phyloP scores from a whole-genome alignment of 2,797 vertebrate species.

The Leptoclinus maculatus region DNA sequence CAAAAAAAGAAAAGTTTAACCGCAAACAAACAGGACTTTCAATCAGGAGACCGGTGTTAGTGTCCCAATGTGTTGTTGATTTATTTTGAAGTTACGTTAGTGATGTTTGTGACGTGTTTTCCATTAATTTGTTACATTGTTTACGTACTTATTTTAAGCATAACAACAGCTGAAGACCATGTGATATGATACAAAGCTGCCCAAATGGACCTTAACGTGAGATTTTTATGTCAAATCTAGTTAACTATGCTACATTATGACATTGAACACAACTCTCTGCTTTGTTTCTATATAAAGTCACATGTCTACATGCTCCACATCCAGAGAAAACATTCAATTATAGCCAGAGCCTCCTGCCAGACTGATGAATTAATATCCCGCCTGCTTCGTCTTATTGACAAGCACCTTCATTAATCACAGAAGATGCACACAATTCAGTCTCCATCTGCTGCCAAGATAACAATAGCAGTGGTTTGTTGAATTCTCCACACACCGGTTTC shows the following conservation, averaged over 20 bases:
- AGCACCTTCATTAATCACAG: slow-evolving; percentile 74
- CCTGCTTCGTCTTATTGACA: slow-evolving; percentile 67
- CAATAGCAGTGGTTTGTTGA: slow-evolving; percentile 28
- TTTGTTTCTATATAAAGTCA: neutral
- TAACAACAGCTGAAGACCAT: no score
- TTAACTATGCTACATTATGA: neutral
- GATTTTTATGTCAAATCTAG: neutral
- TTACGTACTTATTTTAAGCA: neutral
- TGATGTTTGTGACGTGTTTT: no score
- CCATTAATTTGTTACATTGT: no score
- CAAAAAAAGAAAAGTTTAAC: no score
- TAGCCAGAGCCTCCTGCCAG: slow-evolving; percentile 46
- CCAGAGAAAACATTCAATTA: slow-evolving; percentile 48
- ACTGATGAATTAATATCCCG: slow-evolving; percentile 71
- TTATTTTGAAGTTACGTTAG: no score
- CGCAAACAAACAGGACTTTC: no score
- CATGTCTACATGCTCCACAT: slow-evolving; percentile 33
- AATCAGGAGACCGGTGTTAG: no score
- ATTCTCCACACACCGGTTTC: slow-evolving; percentile 22
- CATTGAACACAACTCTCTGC: neutral
- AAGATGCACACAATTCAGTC: slow-evolving; percentile 47
- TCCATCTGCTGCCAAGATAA: slow-evolving; percentile 69
- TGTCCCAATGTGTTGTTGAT: no score
- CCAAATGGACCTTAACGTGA: neutral
- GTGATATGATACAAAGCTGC: neutral